Conservation (phyloP, 2,113 vertebrate species). For the Alethe castanea region DNA sequence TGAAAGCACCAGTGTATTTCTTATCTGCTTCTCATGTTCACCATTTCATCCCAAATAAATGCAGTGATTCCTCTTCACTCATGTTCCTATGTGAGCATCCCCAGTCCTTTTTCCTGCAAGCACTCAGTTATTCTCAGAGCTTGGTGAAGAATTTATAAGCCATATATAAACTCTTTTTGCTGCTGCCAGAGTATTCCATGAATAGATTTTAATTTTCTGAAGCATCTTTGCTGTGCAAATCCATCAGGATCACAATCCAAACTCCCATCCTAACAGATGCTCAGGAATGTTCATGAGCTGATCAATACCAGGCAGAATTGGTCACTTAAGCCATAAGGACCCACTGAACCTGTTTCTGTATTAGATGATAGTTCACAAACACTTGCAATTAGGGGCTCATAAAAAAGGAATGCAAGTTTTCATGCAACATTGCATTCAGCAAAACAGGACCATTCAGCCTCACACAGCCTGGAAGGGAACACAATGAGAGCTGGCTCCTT, state of each 20-base stretch:
- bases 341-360: not conserved
- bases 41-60: not conserved
- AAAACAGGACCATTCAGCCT: not conserved
- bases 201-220: constrained; percentile 23
- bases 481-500: not conserved
- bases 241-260: not conserved
- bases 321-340: not conserved
- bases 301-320: not conserved
- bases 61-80: not conserved
- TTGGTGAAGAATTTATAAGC: not conserved
- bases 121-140: not conserved
- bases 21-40: not conserved
- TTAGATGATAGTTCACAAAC: not conserved
- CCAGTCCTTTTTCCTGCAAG: not conserved
- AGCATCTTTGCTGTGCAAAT: not conserved
- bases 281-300: not conserved
- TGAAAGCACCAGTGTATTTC: not conserved
- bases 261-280: not conserved
- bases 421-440: not conserved
- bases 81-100: not conserved
- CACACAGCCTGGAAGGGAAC: not conserved
- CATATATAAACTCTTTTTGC: not conserved
- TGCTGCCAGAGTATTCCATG: constrained; percentile 5
- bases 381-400: not conserved
- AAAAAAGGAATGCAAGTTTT: not conserved